Evolutionary conservation across 2,797 vertebrate genomes (phyloP).

Genomic region (Leptoclinus maculatus): DNA sequence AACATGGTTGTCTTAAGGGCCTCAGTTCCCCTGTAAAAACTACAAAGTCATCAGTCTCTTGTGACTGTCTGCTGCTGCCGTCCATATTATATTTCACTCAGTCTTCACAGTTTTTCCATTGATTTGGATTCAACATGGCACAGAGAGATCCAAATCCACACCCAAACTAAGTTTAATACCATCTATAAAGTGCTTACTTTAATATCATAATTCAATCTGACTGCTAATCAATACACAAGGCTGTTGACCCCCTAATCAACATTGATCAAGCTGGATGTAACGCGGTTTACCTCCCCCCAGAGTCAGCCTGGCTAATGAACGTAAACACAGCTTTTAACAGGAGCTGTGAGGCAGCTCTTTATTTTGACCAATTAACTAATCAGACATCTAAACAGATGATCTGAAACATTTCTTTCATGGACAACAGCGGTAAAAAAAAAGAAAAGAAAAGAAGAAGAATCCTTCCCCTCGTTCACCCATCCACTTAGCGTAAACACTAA

Average conservation of each 20-base stretch:
- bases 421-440: constrained; percentile 4
- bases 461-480: constrained; percentile 34
- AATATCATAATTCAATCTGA: constrained; percentile 48
- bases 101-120: background rate
- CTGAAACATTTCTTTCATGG: constrained; percentile 9
- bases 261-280: constrained; percentile 57
- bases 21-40: constrained; percentile 45
- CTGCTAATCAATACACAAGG: constrained; percentile 57
- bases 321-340: constrained; percentile 59
- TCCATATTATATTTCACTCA: background rate
- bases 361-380: constrained; percentile 41
- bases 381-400: constrained; percentile 34
- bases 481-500: constrained; percentile 61
- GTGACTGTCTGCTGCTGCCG: constrained; percentile 26
- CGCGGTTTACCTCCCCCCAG: constrained; percentile 30
- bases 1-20: constrained; percentile 38
- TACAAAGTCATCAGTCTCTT: constrained; percentile 54
- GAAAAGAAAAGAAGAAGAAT: constrained; percentile 4
- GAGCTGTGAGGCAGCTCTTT: constrained; percentile 22
- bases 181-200: background rate
- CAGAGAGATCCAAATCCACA: background rate
- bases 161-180: background rate
- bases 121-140: background rate
- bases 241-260: constrained; percentile 58
- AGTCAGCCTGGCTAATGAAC: constrained; percentile 38